A percentile compares a stretch with the other conserved stretches of the same genome.
These are phyloP conservation scores for Cetoscarus ocellatus DNA, from an alignment of 2,797 vertebrate species.

Conservation along the genomic window DNA sequence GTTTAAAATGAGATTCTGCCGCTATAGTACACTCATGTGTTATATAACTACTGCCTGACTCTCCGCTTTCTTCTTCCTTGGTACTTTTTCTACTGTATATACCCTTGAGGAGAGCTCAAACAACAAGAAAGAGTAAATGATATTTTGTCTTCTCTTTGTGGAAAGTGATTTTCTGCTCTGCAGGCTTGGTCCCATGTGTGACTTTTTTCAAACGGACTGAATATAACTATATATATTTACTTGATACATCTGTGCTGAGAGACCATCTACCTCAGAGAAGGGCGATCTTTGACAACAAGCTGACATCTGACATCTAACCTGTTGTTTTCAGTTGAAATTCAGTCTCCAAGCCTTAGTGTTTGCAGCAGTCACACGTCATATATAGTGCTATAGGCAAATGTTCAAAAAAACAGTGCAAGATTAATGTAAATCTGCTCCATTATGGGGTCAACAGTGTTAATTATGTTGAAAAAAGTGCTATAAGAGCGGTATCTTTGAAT, in stretches of 20 bases:
- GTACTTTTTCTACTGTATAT: slow-evolving; percentile 5
- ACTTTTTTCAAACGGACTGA: slow-evolving; percentile 17
- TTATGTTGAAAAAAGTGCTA: slow-evolving; percentile 42
- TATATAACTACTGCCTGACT: slow-evolving; percentile 26
- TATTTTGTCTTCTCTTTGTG: slow-evolving; percentile 23
- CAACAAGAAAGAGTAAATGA: slow-evolving; percentile 28
- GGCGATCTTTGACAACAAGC: not conserved
- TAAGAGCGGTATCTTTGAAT: slow-evolving; percentile 31
- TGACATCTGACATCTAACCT: slow-evolving; percentile 27
- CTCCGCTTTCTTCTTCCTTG: slow-evolving; percentile 10
- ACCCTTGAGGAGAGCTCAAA: slow-evolving; percentile 16
- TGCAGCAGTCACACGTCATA: not conserved
- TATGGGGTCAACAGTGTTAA: slow-evolving; percentile 61
- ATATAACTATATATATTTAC: slow-evolving; percentile 25
- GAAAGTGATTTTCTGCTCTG: slow-evolving; percentile 25
- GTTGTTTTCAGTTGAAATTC: not conserved
- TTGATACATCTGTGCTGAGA: slow-evolving; percentile 3
- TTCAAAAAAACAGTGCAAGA: slow-evolving; percentile 31
- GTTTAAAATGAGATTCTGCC: slow-evolving; percentile 10
- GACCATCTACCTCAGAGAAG: slow-evolving; percentile 15
- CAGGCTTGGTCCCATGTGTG: not conserved
- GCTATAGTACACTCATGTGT: slow-evolving; percentile 9
- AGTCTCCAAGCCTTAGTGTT: not conserved
- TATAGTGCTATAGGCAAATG: slow-evolving; percentile 10
- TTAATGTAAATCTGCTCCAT: slow-evolving; percentile 33